Evolutionary conservation across 2,888 invertebrate genomes (phyloP), one percentile per base, ranked within the genome.

Genomic region (Drosophila meridionalis): DNA sequence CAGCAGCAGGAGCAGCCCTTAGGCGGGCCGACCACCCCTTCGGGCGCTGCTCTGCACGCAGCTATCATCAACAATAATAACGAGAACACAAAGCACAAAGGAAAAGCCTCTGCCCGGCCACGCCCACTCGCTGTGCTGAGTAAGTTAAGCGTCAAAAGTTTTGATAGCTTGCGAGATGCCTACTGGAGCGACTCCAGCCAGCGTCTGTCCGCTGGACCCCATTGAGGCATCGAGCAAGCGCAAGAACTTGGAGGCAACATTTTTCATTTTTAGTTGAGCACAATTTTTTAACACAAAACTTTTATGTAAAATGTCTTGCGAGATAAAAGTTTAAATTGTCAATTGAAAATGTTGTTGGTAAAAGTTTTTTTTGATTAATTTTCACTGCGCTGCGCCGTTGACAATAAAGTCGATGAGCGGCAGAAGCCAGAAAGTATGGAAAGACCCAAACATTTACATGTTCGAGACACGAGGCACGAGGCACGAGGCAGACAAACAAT

Each of bases 321-420:
- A 89, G 91, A 91, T 84, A 89, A 89, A 91, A 91, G 91, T 92
- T 91, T 91, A 91, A 91, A 91, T 91, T 91, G 92, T 91, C 92
- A 92, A 91, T 92, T 91, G 91, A 92, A 91, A 91, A 92, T 91
- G 91, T 91, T 91, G 92, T 91, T 92, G 89, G 86, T 63, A 87
- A 92, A 91, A 91, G 83, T 91, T 91, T 92, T 89, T 89, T 91
- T 92, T 91, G 91, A 92, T 91, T 91, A 91, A 91, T 91, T 91
- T 89, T 90, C 85, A 87, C 84, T 81, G 78, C 85, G 82, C 75
- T 73, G 77, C 70, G 66, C 43, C 74, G 90, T 74, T 89, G 85
- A 85, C 89, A 86, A 88, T 82, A 76, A 83, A 72, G n/a, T 48
- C 48, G 74, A 69, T 70, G 64, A 60, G 71, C 79, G 45, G 32